Evolutionary conservation across 1,140 invertebrate species (phyloP).

Genomic region (Lucilia sericata): DNA sequence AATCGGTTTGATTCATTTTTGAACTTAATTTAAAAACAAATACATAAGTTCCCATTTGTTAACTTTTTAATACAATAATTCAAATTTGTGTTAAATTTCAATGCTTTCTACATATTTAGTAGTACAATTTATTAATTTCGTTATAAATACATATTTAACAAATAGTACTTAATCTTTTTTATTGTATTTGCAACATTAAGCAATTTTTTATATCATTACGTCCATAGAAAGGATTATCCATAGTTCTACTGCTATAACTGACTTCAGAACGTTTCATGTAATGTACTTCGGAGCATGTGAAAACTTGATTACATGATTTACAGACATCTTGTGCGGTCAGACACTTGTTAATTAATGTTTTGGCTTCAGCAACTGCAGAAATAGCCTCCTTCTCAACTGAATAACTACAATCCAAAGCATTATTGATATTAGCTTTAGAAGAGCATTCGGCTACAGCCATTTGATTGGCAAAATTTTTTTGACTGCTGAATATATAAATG

Average conservation of each 20-base stretch:
- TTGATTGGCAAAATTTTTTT: background rate
- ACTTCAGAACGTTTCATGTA: background rate
- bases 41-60: too few relatives aligned
- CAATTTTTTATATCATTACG: background rate
- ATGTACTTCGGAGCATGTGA: background rate
- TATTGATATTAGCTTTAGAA: background rate
- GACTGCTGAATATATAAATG: background rate
- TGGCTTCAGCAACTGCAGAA: too few relatives aligned
- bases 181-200: background rate
- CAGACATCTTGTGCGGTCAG: background rate
- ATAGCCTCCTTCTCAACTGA: background rate
- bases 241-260: background rate
- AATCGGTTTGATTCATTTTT: too few relatives aligned
- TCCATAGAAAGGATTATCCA: constrained; percentile 9
- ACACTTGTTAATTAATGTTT: background rate
- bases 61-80: too few relatives aligned
- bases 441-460: background rate
- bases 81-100: too few relatives aligned
- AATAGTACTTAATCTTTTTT: too few relatives aligned
- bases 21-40: too few relatives aligned
- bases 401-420: constrained; percentile 26
- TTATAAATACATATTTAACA: too few relatives aligned
- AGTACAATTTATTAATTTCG: too few relatives aligned
- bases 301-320: background rate
- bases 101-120: too few relatives aligned